These are phyloP conservation scores for Cyrtonyx montezumae DNA, from an alignment of 2,113 vertebrate species.

Conservation along the genomic window DNA sequence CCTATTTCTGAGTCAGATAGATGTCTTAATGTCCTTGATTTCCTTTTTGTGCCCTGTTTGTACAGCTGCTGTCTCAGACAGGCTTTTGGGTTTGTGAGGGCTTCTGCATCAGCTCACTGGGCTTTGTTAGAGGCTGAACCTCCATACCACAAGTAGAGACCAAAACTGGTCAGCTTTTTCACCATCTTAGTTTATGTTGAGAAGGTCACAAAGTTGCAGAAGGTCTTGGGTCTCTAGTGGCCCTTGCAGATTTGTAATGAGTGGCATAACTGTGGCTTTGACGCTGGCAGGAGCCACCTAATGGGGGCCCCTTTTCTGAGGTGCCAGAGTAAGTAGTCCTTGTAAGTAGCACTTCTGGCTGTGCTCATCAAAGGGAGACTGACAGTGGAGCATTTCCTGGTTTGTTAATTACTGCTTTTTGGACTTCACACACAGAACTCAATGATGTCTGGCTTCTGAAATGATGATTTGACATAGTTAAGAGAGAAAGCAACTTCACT, in stretches of 20 bases:
- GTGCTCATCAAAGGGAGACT: background rate
- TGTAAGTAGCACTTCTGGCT: background rate
- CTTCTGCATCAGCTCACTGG: background rate
- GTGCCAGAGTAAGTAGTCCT: background rate
- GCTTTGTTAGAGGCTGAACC: background rate
- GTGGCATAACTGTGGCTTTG: background rate
- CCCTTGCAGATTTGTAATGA: background rate
- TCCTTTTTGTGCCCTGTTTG: background rate
- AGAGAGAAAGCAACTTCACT: background rate
- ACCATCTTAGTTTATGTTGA: fast-evolving
- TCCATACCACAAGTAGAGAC: background rate
- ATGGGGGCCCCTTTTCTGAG: fast-evolving
- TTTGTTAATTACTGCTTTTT: constrained; percentile 26
- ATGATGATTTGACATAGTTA: background rate
- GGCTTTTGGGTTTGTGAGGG: background rate
- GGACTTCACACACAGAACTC: background rate
- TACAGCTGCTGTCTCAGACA: fast-evolving
- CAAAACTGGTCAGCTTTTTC: fast-evolving
- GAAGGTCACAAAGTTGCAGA: background rate
- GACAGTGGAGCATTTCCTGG: background rate
- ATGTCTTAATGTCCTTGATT: background rate
- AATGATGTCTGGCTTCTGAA: constrained; percentile 12
- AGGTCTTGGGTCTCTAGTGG: background rate
- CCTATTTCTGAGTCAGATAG: background rate
- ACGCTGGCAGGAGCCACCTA: background rate